phyloP scores from a whole-genome alignment of 2,113 vertebrate genomes.

The Rafetus swinhoei region DNA sequence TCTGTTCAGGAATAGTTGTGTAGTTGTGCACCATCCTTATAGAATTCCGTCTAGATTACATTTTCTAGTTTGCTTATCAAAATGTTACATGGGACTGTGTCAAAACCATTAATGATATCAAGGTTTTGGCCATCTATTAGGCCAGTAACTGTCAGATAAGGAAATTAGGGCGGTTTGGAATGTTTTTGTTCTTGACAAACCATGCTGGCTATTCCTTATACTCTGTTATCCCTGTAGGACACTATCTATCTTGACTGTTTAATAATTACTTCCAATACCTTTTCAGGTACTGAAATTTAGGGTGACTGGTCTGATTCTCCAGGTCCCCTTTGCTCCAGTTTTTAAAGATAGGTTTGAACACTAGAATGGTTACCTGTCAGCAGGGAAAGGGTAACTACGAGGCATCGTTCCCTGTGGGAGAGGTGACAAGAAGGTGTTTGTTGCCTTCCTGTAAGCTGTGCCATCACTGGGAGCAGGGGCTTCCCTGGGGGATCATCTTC shows the following conservation, averaged over 20 bases:
- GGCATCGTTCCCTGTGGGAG: background rate
- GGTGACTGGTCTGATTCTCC: background rate
- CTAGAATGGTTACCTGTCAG: background rate
- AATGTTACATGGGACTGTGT: background rate
- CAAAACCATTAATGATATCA: background rate
- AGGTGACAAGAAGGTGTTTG: background rate
- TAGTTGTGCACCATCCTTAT: background rate
- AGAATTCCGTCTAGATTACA: no score
- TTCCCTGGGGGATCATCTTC: no score
- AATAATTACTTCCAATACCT: no score
- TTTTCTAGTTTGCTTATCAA: background rate
- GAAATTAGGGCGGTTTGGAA: no score
- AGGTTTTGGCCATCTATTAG: no score
- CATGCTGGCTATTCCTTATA: no score
- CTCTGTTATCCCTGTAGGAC: no score
- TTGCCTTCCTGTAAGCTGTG: background rate
- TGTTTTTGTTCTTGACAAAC: no score
- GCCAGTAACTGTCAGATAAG: no score
- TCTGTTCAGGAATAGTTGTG: background rate
- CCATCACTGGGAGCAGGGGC: background rate
- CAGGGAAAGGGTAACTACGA: background rate
- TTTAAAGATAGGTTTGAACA: background rate
- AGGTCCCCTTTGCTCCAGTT: background rate
- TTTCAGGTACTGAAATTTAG: no score
- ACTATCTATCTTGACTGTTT: no score